Conservation (phyloP, 2,888 invertebrate species). For the Chydorus sphaericus region DNA sequence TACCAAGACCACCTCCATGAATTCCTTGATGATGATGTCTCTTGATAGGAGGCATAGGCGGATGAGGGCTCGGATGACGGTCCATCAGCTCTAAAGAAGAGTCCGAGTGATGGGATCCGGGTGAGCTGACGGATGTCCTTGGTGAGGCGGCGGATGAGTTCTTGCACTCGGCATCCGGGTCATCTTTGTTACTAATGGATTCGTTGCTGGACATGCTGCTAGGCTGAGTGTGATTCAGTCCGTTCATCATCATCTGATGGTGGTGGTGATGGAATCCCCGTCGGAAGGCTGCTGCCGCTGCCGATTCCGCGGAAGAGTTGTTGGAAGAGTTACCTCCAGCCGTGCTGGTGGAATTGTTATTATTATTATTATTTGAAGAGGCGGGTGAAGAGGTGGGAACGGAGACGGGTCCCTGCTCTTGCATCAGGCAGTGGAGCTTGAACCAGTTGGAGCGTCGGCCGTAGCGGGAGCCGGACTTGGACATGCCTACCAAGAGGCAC, state of each 20-base stretch:
- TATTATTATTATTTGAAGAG: background rate
- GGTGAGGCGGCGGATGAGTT: slow-evolving; percentile 13
- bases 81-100: slow-evolving; percentile 12
- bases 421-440: slow-evolving; percentile 29
- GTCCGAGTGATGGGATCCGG: slow-evolving; percentile 14
- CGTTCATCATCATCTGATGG: background rate
- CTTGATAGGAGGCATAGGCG: background rate
- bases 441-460: slow-evolving; percentile 31
- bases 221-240: background rate
- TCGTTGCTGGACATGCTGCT: slow-evolving; percentile 15
- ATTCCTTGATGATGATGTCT: background rate
- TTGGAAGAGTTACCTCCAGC: background rate
- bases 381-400: background rate
- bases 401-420: slow-evolving; percentile 20
- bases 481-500: slow-evolving; percentile 29
- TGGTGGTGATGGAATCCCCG: slow-evolving; percentile 7
- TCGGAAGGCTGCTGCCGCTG: no score
- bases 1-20: background rate
- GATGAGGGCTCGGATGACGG: background rate
- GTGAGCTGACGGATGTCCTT: slow-evolving; percentile 15
- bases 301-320: background rate
- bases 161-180: slow-evolving; percentile 12
- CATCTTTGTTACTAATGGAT: slow-evolving; percentile 8
- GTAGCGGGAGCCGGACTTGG: slow-evolving; percentile 29
- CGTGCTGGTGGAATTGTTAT: slow-evolving; percentile 7